Evolutionary conservation across 2,797 vertebrate genomes (phyloP).

Genomic region (Coilia nasus): DNA sequence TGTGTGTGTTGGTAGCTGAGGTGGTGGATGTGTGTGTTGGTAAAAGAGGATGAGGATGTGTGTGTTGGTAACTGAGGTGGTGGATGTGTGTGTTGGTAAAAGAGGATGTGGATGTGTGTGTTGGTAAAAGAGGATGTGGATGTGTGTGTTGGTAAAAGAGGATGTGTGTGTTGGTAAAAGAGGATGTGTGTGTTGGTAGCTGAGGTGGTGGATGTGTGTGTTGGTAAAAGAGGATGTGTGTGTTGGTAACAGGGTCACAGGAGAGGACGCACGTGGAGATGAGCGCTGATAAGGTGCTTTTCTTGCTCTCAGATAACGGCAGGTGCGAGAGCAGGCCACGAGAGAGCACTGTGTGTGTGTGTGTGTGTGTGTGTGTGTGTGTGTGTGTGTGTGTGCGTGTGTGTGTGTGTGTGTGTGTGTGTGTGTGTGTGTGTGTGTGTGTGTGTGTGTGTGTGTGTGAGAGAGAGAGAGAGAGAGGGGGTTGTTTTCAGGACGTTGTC

Average conservation of each 20-base stretch:
- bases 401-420: slow-evolving; percentile 48
- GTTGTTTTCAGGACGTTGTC: slow-evolving; percentile 35
- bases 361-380: slow-evolving; percentile 49
- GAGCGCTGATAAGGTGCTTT: slow-evolving; percentile 30
- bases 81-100: too few species aligned
- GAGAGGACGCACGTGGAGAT: slow-evolving; percentile 32
- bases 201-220: too few species aligned
- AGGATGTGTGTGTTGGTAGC: too few species aligned
- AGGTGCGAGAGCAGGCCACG: background rate
- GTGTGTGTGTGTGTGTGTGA: slow-evolving; percentile 54
- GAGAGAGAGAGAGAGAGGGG: slow-evolving; percentile 33
- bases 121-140: too few species aligned
- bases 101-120: too few species aligned
- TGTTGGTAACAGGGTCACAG: background rate
- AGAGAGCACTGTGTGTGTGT: background rate
- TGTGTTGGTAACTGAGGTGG: too few species aligned
- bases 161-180: too few species aligned
- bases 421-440: background rate
- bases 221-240: too few species aligned
- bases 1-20: too few species aligned
- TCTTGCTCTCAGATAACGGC: background rate
- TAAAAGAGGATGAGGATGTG: too few species aligned
- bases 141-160: too few species aligned
- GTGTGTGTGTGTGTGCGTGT: slow-evolving; percentile 48
- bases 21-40: too few species aligned